Evolutionary conservation across 2,797 vertebrate species (phyloP), one percentile per base, ranked within the genome.

Genomic region (Scleropages formosus): DNA sequence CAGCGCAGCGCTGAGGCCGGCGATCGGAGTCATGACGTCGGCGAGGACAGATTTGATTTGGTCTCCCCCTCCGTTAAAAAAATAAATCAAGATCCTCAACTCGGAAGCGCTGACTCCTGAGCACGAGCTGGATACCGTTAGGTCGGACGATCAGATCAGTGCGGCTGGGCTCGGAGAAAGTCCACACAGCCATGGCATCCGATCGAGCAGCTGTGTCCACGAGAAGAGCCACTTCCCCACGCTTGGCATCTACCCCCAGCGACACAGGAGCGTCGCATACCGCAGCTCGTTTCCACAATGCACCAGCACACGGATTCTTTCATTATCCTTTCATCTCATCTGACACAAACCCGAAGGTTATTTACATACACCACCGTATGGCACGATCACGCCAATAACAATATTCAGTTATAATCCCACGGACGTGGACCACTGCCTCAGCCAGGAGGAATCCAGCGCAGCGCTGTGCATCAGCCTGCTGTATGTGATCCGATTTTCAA

Each of bases 401-500:
- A 70, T 24, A 71, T 53, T 47, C 22, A 15, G 7, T n/a, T 71
- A 51, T 18, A 27, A 53, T 31, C 16, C 22, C 26, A 27, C 1
- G 68, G 20, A 24, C 66, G 66, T 11, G 46, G 20, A 70, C 27
- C 51, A 53, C 11, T 20, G 68, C 49, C 68, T 16, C 24, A 53
- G n/a, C 51, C 44, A 8, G 13, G 46, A 47, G 66, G 66, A 12
- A 15, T 31, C 24, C 47, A 24, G 46, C 22, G 22, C 10, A 22
- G 51, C 51, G 15, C 12, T 22, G 13, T 7, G 49, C 51, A 31
- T 18, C 20, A 72, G 31, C 20, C 24, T 46, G 53, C 24, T 46
- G 53, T 62, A 49, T 69, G 89, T 86, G 87, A 87, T 87, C 84
- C 84, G 87, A 90, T 90, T 89, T 66, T 80, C 78, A 89, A 90